Evolutionary conservation across 2,797 vertebrate species (phyloP).

Genomic region (Knipowitschia caucasica): DNA sequence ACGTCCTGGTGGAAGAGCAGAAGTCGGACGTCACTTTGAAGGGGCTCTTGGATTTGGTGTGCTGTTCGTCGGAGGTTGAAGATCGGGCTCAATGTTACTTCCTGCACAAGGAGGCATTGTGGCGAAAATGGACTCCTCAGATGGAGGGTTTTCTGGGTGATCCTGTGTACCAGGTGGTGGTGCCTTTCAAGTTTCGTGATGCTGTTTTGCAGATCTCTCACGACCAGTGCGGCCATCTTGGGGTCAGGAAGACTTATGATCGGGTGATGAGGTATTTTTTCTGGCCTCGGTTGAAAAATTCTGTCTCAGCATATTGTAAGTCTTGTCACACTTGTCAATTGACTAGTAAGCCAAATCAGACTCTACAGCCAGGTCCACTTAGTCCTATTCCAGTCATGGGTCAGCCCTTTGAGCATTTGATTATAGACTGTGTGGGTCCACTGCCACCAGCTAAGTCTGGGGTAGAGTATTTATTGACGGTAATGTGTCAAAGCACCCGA

Average conservation of each 20-base stretch:
- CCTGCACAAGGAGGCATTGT: neutral
- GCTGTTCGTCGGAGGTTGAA: neutral
- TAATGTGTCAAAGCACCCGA: constrained; percentile 2
- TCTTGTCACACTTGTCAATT: neutral
- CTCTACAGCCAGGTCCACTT: neutral
- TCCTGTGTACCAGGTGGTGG: neutral
- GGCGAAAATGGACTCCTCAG: neutral
- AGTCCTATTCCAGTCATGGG: neutral
- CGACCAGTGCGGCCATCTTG: constrained; percentile 7
- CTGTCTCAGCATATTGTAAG: neutral
- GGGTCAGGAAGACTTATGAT: constrained; percentile 9
- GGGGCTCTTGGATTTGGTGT: neutral
- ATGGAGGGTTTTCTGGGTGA: neutral
- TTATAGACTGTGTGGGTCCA: neutral
- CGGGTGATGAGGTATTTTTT: neutral
- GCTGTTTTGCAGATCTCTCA: constrained; percentile 1
- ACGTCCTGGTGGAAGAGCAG: too few species aligned
- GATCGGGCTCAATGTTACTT: neutral
- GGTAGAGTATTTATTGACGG: neutral
- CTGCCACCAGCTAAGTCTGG: neutral
- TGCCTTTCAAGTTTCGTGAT: neutral
- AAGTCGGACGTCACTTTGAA: neutral
- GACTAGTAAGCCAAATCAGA: neutral
- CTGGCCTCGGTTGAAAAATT: constrained; percentile 3
- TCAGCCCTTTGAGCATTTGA: neutral